A percentile compares a stretch with the other conserved stretches of the same genome.
Conservation (phyloP, 2,888 invertebrate genomes). For the Scaptomyza polygonia region DNA sequence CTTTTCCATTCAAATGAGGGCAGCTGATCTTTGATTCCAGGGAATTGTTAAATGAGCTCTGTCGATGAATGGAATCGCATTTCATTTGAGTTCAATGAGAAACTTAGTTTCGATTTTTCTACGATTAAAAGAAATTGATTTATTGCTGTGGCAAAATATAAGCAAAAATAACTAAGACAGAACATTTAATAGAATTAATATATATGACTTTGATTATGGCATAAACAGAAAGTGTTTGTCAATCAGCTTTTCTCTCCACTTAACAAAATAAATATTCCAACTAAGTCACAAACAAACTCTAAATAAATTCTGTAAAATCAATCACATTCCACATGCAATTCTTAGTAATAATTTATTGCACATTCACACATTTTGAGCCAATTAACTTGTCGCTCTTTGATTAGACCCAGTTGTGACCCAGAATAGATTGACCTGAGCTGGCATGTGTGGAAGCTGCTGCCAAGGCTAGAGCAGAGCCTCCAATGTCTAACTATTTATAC, state of each 20-base stretch:
- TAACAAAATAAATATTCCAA: too few relatives aligned
- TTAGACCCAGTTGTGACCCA: neutral
- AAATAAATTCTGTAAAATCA: neutral
- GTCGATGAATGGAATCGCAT: conserved; percentile 59
- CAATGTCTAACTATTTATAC: conserved; percentile 55
- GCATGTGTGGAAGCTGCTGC: conserved; percentile 29
- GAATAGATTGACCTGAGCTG: conserved; percentile 22
- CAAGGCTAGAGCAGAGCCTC: conserved; percentile 62
- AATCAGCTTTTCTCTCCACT: too few relatives aligned
- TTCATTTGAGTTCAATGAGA: conserved; percentile 5
- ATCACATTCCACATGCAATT: conserved; percentile 37
- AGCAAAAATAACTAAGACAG: too few relatives aligned
- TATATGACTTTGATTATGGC: too few relatives aligned
- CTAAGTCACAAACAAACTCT: too few relatives aligned
- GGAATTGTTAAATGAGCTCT: conserved; percentile 32
- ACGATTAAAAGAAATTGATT: too few relatives aligned
- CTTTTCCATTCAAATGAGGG: conserved; percentile 11
- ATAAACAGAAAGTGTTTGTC: too few relatives aligned
- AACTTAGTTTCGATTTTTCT: too few relatives aligned
- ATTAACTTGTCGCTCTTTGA: conserved; percentile 58
- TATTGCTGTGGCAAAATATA: too few relatives aligned
- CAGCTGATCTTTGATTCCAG: conserved; percentile 45
- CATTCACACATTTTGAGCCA: conserved; percentile 25
- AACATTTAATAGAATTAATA: too few relatives aligned
- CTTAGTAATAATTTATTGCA: neutral